Conservation (phyloP, 2,888 invertebrate species). For the Sminthurides aquaticus region DNA sequence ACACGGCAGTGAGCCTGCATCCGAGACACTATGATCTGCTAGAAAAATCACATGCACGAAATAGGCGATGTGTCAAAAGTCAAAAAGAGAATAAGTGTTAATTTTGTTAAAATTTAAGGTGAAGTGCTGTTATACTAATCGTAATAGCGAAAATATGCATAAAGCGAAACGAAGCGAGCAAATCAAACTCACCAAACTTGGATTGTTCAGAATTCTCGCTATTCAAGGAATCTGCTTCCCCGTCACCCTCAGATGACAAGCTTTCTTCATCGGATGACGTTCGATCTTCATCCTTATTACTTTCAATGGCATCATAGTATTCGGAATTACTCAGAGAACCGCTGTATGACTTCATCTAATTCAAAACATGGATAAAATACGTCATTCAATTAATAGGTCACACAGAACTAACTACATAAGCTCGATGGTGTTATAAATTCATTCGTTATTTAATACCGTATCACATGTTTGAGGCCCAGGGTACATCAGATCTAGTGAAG, state of each 20-base stretch:
- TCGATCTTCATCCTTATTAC: constrained; percentile 39
- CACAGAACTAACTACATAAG: not conserved
- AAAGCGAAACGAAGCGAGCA: too few species aligned
- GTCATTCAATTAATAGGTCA: constrained; percentile 2
- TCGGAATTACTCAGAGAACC: constrained; percentile 69
- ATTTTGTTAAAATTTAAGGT: too few species aligned
- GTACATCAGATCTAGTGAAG: constrained; percentile 54
- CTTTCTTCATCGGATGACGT: constrained; percentile 43
- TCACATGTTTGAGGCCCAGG: constrained; percentile 53
- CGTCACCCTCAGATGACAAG: constrained; percentile 44
- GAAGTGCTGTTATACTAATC: not conserved
- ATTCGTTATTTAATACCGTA: constrained; percentile 33
- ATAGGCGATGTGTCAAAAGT: too few species aligned
- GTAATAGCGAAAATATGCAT: not conserved
- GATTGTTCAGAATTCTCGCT: constrained; percentile 42
- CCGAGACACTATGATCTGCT: constrained; percentile 20
- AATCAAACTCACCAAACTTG: constrained; percentile 38
- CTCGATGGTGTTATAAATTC: not conserved
- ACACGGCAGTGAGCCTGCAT: constrained; percentile 25
- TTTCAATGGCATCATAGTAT: constrained; percentile 67
- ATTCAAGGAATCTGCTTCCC: constrained; percentile 42
- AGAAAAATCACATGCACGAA: too few species aligned
- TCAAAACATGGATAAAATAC: constrained; percentile 9
- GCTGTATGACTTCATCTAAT: constrained; percentile 53
- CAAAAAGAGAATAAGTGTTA: not conserved